Evolutionary conservation across 2,797 vertebrate species (phyloP).

Genomic region (Morelia viridis): DNA sequence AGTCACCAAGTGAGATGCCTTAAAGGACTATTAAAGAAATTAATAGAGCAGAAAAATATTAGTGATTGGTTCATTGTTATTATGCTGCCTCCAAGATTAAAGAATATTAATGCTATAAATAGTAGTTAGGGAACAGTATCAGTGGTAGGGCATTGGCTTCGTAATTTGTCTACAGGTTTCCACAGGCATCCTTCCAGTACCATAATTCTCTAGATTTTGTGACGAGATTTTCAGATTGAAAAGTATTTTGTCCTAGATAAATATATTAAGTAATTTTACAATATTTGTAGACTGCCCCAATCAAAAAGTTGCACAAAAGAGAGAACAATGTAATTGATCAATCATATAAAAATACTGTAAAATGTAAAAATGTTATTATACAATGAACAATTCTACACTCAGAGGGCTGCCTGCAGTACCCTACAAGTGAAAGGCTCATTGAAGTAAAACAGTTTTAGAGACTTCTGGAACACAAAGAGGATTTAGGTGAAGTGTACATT

Average conservation of each 20-base stretch:
- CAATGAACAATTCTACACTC: not conserved
- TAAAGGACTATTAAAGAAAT: not conserved
- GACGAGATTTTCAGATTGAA: not conserved
- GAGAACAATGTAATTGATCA: not conserved
- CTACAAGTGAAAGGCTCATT: not conserved
- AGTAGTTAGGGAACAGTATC: not conserved
- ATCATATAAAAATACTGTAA: not conserved
- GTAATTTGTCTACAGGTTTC: not conserved
- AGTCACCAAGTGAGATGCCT: not conserved
- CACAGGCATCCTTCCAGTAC: not conserved
- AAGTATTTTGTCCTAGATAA: not conserved
- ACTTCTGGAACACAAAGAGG: not conserved
- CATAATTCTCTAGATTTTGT: not conserved
- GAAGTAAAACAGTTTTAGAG: not conserved
- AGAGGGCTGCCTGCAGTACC: not conserved
- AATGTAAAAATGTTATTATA: no score
- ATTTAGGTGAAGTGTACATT: not conserved
- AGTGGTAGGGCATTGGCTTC: not conserved
- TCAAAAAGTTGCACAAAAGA: not conserved
- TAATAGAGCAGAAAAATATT: not conserved
- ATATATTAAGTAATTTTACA: not conserved
- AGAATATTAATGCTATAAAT: not conserved
- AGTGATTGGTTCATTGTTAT: not conserved
- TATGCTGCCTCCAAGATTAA: not conserved
- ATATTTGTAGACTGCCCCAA: slow-evolving; percentile 25